Evolutionary conservation across 2,797 vertebrate species (phyloP), one percentile per base, ranked within the genome.

Genomic region (Peromyscus attwateri): DNA sequence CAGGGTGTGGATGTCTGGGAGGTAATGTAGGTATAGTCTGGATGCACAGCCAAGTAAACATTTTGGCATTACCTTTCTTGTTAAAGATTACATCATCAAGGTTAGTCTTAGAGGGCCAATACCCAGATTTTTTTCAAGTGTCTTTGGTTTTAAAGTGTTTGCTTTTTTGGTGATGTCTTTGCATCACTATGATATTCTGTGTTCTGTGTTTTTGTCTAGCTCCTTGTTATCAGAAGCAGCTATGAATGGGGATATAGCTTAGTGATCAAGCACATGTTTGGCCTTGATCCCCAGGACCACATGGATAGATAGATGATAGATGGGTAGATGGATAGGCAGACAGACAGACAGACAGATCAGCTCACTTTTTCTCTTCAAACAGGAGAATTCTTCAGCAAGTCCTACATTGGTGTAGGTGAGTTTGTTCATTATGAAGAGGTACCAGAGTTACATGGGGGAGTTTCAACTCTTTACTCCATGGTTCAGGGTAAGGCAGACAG

Each of bases 31-130:
- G 96, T 97, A 93, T 0, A 76, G 81, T 92, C 77, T 97, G 83
- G 92, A 93, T 66, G 62, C 52, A 76, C 94, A 52, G 76, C 70
- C 95, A 94, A 80, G 75, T 95, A 96, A 96, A 97, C 95, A 92
- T 93, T 96, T 97, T 97, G 71, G 31, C 71, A 82, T 92, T 95
- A 90, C 49, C 40, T 88, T 96, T 97, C 87, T 96, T 84, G 82
- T 93, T 90, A 96, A 7, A 7, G 43, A 88, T 94, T 95, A 94
- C 31, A 79, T 92, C 89, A 70, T 90, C 46, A 25, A 57, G 23
- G 77, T 94, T 92, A 92, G 81, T 89, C 43, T 92, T 46, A 79
- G 87, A 94, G 84, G 62, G 60, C 21, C 87, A 97, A 43, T 57
- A 91, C 92, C 76, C 57, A 14, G 40, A 70, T 62, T 92, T 95